Percentiles rank a stretch among this genome's conserved stretches.
phyloP scores from a whole-genome alignment of 2,797 vertebrate species.

The Ptychobarbus kaznakovi region DNA sequence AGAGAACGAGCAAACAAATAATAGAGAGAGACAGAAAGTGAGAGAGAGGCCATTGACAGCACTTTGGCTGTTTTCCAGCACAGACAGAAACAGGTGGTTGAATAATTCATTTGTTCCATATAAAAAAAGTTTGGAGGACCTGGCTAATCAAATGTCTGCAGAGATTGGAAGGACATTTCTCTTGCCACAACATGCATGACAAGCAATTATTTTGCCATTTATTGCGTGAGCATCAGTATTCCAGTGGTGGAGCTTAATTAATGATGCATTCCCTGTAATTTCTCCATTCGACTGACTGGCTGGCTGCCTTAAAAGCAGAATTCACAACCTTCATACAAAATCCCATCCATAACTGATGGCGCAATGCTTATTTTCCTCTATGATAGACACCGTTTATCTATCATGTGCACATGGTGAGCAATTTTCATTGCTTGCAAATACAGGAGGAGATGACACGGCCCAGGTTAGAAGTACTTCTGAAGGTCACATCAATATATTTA shows the following conservation, averaged over 20 bases:
- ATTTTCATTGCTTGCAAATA: constrained; percentile 35
- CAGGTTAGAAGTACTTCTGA: background rate
- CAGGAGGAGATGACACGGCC: background rate
- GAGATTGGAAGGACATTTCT: constrained; percentile 52
- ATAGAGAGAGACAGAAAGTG: background rate
- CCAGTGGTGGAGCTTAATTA: constrained; percentile 58
- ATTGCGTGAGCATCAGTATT: constrained; percentile 63
- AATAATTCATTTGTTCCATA: constrained; percentile 57
- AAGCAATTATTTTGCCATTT: constrained; percentile 63
- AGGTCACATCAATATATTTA: constrained; percentile 36
- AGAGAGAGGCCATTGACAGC: constrained; percentile 23
- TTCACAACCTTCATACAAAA: constrained; percentile 36
- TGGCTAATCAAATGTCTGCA: constrained; percentile 51
- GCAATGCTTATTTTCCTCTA: constrained; percentile 12
- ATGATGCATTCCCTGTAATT: constrained; percentile 58
- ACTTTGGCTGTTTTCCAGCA: constrained; percentile 33
- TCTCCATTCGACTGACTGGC: constrained; percentile 45
- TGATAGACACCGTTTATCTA: constrained; percentile 39
- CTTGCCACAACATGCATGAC: constrained; percentile 60
- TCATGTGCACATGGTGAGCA: constrained; percentile 20
- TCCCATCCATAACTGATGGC: constrained; percentile 27
- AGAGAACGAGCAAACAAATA: background rate
- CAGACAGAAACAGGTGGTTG: constrained; percentile 52
- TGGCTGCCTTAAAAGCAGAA: constrained; percentile 33
- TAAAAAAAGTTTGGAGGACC: constrained; percentile 47